These are phyloP conservation scores for Poecilia gillii DNA, from an alignment of 2,797 vertebrate genomes.

Conservation along the genomic window DNA sequence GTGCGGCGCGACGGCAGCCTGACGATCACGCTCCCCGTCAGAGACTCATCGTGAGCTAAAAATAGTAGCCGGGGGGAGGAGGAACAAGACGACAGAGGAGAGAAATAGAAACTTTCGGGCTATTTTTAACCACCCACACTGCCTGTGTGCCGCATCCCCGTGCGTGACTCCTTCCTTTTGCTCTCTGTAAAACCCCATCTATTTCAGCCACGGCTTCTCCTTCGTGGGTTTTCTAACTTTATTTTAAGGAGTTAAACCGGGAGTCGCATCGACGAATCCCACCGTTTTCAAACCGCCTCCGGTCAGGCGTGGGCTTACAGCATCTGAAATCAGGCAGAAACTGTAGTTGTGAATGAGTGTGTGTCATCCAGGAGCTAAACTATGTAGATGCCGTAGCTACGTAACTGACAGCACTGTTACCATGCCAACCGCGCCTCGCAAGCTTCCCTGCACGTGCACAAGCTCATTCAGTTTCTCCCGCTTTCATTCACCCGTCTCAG, in stretches of 20 bases:
- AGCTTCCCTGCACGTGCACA: conserved; percentile 17
- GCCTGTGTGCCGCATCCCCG: conserved; percentile 35
- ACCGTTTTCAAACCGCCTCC: not conserved
- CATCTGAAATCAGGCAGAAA: not conserved
- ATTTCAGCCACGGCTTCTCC: conserved; percentile 1
- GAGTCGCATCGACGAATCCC: not conserved
- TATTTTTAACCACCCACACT: conserved; percentile 64
- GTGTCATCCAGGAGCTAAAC: conserved; percentile 9
- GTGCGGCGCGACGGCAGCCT: conserved; percentile 64
- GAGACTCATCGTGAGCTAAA: conserved; percentile 70
- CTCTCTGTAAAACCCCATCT: conserved; percentile 19
- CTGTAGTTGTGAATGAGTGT: not conserved
- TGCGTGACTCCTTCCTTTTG: conserved; percentile 14
- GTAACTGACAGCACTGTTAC: conserved; percentile 26
- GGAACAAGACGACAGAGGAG: conserved; percentile 38
- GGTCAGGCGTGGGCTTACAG: not conserved
- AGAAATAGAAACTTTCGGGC: conserved; percentile 67
- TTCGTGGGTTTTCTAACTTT: not conserved
- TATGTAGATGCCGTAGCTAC: not conserved
- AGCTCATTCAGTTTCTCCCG: conserved; percentile 20
- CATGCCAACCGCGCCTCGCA: conserved; percentile 45
- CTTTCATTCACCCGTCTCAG: conserved; percentile 35
- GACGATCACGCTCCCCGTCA: conserved; percentile 44
- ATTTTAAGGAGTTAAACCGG: not conserved
- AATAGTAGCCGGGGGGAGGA: conserved; percentile 57